Evolutionary conservation across 2,113 vertebrate genomes (phyloP).

Genomic region (Thryonomys swinderianus): DNA sequence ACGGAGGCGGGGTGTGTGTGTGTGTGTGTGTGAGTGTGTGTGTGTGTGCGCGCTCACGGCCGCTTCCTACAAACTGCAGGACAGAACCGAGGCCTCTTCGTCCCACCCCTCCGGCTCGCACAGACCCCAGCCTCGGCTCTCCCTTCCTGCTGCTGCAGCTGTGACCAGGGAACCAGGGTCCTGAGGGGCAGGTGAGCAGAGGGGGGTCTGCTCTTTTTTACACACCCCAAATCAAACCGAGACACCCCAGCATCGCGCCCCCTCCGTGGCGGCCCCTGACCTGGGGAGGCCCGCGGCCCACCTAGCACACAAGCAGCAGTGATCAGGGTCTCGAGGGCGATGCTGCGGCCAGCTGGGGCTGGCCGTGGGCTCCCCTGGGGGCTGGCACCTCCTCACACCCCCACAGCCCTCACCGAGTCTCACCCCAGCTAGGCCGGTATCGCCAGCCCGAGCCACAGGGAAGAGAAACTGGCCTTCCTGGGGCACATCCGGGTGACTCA

Average conservation of each 20-base stretch:
- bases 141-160: neutral
- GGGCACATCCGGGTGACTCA: neutral
- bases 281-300: neutral
- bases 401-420: slow-evolving; percentile 75
- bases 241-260: no score
- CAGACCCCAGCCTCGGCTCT: neutral
- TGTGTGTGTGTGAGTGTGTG: no score
- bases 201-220: neutral
- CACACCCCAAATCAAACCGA: neutral
- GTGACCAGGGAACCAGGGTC: slow-evolving; percentile 37
- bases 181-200: neutral
- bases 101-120: slow-evolving; percentile 13
- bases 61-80: slow-evolving; percentile 64
- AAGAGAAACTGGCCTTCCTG: neutral
- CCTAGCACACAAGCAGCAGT: neutral
- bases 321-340: slow-evolving; percentile 28
- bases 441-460: neutral
- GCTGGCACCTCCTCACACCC: slow-evolving; percentile 67
- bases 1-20: no score
- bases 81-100: slow-evolving; percentile 38
- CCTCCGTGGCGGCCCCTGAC: neutral
- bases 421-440: slow-evolving; percentile 46
- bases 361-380: slow-evolving; percentile 58
- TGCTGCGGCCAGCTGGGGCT: slow-evolving; percentile 40
- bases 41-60: no score